A percentile compares a stretch with the other conserved stretches of the same genome.
These are phyloP conservation scores for Metacarcinus magister DNA, from an alignment of 2,888 invertebrate genomes.

Conservation along the genomic window DNA sequence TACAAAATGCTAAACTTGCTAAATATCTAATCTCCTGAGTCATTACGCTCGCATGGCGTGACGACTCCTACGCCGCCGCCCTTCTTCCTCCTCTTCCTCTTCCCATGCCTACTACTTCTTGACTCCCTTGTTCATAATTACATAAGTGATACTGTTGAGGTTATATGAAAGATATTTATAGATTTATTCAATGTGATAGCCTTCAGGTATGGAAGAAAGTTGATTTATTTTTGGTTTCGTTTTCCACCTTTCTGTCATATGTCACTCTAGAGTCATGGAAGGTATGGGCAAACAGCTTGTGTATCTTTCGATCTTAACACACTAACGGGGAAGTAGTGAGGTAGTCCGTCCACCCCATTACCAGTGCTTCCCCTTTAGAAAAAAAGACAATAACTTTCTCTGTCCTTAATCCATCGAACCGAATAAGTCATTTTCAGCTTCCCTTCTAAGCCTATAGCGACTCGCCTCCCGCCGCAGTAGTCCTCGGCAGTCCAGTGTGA, in stretches of 20 bases:
- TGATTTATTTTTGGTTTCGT: neutral
- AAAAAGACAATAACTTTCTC: constrained; percentile 59
- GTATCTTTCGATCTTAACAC: constrained; percentile 19
- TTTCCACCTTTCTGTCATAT: neutral
- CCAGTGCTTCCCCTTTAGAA: neutral
- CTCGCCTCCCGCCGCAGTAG: constrained; percentile 45
- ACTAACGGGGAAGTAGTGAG: constrained; percentile 7
- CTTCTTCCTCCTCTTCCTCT: neutral
- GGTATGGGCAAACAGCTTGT: neutral
- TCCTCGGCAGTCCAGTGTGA: neutral
- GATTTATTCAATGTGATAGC: neutral
- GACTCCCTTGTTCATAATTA: neutral
- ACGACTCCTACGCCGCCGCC: neutral
- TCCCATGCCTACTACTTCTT: neutral
- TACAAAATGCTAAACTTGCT: constrained; percentile 8
- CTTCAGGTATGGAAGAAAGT: neutral
- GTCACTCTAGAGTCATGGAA: neutral
- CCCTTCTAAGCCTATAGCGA: neutral
- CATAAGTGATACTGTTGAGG: neutral
- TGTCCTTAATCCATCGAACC: constrained; percentile 19
- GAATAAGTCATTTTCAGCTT: constrained; percentile 52
- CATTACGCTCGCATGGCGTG: constrained; percentile 36
- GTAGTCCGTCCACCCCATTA: neutral
- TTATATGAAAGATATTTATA: neutral
- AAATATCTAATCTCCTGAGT: constrained; percentile 22